Base-by-base conservation (phyloP, 2,888 invertebrate genomes). In the Pocota personata region DNA sequence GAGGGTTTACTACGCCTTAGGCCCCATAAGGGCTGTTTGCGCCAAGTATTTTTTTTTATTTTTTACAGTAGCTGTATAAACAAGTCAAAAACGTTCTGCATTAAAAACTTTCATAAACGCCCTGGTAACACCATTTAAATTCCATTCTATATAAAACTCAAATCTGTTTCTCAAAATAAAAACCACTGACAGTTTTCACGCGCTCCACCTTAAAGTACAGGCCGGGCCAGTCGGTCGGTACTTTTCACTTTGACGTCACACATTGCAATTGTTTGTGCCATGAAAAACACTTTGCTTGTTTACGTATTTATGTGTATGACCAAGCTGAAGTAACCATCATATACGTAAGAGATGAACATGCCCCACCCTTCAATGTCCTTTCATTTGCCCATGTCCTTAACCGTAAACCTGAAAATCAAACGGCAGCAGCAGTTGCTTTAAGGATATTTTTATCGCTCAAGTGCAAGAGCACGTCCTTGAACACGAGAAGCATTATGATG, bases 381-480 rank as follows among this genome's bases (percentile, higher is more conserved):
- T 21, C n/a, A 58, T n/a, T 57, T 35, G 48, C 2, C 50, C 3
- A 16, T 60, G 66, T 58, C 75, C 75, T 75, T 35, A 67, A 67
- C 73, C 69, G n/a, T 75, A 80, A 67, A 75, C 69, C 27, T 69
- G 43, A 55, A n/a, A 37, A 35, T 10, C 21, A 12, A 40, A 21
- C 27, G 16, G 30, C 12, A 55, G 32, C 14, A 7, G 24, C 7
- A 46, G 16, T 14, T 4, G 7, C 21, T 16, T 35, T 35, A 14
- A 40, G 12, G 62, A 48, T 8, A 46, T 62, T 50, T 35, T 50
- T 35, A 27, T 50, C 52, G 67, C 55, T 83, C 82, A 83, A 83
- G 77, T 83, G 82, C 72, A 83, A 77, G 78, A 16, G 16, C 66
- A 32, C 19, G 82, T 78, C 77, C 82, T 83, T 83, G 82, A 69